Evolutionary conservation across 1,140 invertebrate genomes (phyloP).

Genomic region (Stegodyphus mimosarum): DNA sequence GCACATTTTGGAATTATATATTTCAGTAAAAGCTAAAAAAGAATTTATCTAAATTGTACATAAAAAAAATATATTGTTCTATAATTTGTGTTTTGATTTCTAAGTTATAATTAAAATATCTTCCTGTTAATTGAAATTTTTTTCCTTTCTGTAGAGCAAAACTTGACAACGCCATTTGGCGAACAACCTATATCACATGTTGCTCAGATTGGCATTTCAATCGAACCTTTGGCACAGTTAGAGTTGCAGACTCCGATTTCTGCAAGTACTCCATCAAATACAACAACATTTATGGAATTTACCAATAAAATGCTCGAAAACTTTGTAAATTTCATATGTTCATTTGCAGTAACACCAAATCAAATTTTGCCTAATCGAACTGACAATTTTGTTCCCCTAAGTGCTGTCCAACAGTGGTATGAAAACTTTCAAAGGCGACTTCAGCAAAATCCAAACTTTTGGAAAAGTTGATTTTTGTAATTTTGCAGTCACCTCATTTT

Average conservation of each 20-base stretch:
- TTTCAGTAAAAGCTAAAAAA: no score
- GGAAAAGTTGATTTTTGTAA: constrained; percentile 76
- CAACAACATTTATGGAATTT: constrained; percentile 82
- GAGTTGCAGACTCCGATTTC: constrained; percentile 69
- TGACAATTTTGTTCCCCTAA: constrained; percentile 88
- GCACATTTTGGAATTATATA: no score
- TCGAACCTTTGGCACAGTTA: constrained; percentile 80
- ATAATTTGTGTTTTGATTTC: no score
- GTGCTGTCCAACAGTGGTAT: constrained; percentile 91
- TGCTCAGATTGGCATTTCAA: constrained; percentile 94
- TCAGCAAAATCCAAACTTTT: constrained; percentile 93
- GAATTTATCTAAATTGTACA: no score
- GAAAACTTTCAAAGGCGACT: constrained; percentile 89
- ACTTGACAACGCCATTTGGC: constrained; percentile 67
- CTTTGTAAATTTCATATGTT: constrained; percentile 91
- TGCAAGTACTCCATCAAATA: constrained; percentile 68
- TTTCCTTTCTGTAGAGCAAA: not conserved
- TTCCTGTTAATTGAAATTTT: not conserved
- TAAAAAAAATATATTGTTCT: no score
- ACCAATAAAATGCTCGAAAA: constrained; percentile 93
- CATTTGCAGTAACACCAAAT: constrained; percentile 82
- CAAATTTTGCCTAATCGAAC: constrained; percentile 76
- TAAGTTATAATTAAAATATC: no score
- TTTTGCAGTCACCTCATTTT: not conserved
- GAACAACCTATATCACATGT: constrained; percentile 79